These are phyloP conservation scores for Athene cunicularia DNA, from an alignment of 2,113 vertebrate species.

Conservation along the genomic window DNA sequence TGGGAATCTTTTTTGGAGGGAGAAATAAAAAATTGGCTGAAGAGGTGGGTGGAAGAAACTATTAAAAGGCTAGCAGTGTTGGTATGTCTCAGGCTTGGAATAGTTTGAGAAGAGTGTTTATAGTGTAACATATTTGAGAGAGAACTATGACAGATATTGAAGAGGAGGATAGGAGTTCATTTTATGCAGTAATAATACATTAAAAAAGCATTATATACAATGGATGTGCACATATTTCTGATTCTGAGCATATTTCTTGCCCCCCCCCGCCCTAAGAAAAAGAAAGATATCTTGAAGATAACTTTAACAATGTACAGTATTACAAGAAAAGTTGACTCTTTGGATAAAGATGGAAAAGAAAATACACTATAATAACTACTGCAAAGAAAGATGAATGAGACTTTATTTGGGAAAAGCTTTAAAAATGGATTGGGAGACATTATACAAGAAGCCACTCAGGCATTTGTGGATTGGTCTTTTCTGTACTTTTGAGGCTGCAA, in stretches of 20 bases:
- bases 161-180: not conserved
- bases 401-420: not conserved
- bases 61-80: not conserved
- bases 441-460: not conserved
- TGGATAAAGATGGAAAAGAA: not conserved
- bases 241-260: not conserved
- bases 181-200: not conserved
- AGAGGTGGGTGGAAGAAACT: not conserved
- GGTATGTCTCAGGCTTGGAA: not conserved
- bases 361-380: not conserved
- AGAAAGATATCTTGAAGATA: not conserved
- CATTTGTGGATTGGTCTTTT: not conserved
- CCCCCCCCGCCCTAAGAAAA: not conserved
- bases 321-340: not conserved
- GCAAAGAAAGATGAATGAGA: not conserved
- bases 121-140: not conserved
- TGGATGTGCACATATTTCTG: not conserved
- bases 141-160: not conserved
- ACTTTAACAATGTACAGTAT: not conserved
- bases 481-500: not conserved
- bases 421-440: not conserved
- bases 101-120: not conserved
- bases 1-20: not conserved
- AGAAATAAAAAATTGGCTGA: not conserved
- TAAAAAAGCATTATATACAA: not conserved